Base-by-base conservation (phyloP, 2,797 vertebrate genomes). In the Sebastes steindachneri region DNA sequence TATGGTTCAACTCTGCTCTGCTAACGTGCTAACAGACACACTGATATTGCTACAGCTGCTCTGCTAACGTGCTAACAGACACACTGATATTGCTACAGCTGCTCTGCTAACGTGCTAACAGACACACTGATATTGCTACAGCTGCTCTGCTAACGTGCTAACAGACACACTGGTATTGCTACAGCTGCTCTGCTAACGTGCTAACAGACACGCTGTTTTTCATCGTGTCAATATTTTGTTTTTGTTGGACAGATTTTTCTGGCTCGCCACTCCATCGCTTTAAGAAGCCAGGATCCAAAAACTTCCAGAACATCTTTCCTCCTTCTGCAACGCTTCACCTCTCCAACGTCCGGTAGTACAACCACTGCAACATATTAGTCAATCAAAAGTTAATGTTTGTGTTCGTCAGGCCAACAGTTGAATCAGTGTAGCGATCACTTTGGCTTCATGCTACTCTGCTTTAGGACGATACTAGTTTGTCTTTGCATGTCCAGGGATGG, bases 221-320 rank as follows among this genome's bases (percentile, higher is more conserved):
- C 37, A 15, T 41, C 5, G 5, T 53, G 7, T 57, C 41, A n/a
- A 57, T 7, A 2, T 62, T 21, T 68, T 54, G 14, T 57, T 67
- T 72, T 51, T 55, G 14, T 78, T 37, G 23, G 15, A 37, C 72
- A 95, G 98, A 99, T 95, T 99, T 99, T 91, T 97, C 97, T 84
- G 99, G 97, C 88, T 99, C 98, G 0, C 98, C 98, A 6, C 95
- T 99, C 62, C 98, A 99, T 92, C 98, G 98, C 88, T 99, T 99
- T 89, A 99, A 99, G 93, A 99, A 99, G 79, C 98, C 98, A 15
- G 98, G 98, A 68, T 99, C 98, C 69, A 99, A 99, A 96, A 99
- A 99, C 91, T 99, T 99, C 84, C 98, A 99, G 90, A 99, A 99
- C 91, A 99, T 99, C 91, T 99, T 99, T 62, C 98, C 98, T 88